phyloP scores from a whole-genome alignment of 2,113 vertebrate species.

The Oncorhynchus gorbuscha region DNA sequence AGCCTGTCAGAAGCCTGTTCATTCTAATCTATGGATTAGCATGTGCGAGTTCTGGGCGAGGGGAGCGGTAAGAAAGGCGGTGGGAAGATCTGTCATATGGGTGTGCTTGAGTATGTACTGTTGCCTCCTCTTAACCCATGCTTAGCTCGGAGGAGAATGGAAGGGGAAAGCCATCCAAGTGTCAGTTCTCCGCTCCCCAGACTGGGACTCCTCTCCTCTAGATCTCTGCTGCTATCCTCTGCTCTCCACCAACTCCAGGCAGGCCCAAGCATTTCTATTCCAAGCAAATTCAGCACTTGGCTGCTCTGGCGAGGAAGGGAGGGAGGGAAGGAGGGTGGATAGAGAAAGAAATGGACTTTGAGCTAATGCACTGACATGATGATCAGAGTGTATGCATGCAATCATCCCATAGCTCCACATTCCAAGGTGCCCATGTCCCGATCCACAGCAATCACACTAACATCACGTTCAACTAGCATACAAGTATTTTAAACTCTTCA shows the following conservation, averaged over 20 bases:
- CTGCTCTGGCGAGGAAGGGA: neutral
- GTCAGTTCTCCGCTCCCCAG: neutral
- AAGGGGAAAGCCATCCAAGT: conserved; percentile 4
- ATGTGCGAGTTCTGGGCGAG: conserved; percentile 1
- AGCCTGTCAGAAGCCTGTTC: neutral
- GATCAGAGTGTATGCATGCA: neutral
- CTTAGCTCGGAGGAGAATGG: neutral
- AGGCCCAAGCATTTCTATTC: conserved; percentile 27
- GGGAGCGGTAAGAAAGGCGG: neutral
- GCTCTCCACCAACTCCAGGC: neutral
- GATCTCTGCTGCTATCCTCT: conserved; percentile 7
- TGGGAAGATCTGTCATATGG: neutral
- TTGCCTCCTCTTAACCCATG: conserved; percentile 3
- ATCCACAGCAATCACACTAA: neutral
- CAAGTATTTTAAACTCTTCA: neutral
- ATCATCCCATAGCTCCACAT: too few relatives aligned
- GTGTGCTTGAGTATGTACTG: neutral
- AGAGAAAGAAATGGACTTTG: neutral
- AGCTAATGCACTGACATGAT: neutral
- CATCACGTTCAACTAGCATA: neutral
- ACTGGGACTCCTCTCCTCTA: conserved; percentile 15
- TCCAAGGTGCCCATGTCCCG: neutral
- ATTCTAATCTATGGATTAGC: neutral
- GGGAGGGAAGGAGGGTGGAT: neutral
- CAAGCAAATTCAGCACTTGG: conserved; percentile 18